Percentiles rank a stretch among this genome's conserved stretches.
Conservation (phyloP, 2,888 invertebrate species). For the Subacronicta megacephala region DNA sequence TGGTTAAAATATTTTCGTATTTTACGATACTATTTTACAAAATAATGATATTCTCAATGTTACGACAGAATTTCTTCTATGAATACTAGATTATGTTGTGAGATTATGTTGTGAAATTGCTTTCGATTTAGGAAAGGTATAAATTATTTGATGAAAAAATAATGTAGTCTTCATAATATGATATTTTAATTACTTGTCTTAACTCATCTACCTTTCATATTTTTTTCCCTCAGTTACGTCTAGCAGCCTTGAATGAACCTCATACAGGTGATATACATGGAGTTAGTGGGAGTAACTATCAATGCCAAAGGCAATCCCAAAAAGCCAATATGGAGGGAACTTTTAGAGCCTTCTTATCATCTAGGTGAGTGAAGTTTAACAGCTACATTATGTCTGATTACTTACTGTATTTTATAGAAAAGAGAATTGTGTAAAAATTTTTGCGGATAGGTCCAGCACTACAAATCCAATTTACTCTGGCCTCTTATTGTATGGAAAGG, state of each 20-base stretch:
- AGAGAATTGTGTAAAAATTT: no score
- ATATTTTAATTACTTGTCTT: no score
- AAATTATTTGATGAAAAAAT: no score
- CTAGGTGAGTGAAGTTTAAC: conserved; percentile 87
- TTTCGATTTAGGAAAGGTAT: conserved; percentile 3
- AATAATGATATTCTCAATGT: conserved; percentile 16
- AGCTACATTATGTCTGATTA: no score
- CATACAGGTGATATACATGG: conserved; percentile 97
- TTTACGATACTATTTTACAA: conserved; percentile 12
- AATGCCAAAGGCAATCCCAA: conserved; percentile 97
- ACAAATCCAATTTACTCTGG: no score
- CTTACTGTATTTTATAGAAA: conserved; percentile 3
- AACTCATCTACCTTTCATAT: background rate
- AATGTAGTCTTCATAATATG: no score
- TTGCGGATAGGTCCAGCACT: no score
- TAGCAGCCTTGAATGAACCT: conserved; percentile 98
- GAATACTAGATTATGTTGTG: conserved; percentile 27
- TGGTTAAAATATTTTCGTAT: conserved; percentile 18
- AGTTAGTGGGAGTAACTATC: conserved; percentile 97
- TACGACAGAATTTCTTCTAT: conserved; percentile 13
- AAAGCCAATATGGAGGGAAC: conserved; percentile 96
- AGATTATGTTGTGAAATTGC: background rate
- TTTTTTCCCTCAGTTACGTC: conserved; percentile 91
- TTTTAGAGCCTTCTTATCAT: conserved; percentile 97
- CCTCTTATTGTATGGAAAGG: no score